Conservation (phyloP, 2,797 vertebrate genomes). For the Arctocebus calabarensis region DNA sequence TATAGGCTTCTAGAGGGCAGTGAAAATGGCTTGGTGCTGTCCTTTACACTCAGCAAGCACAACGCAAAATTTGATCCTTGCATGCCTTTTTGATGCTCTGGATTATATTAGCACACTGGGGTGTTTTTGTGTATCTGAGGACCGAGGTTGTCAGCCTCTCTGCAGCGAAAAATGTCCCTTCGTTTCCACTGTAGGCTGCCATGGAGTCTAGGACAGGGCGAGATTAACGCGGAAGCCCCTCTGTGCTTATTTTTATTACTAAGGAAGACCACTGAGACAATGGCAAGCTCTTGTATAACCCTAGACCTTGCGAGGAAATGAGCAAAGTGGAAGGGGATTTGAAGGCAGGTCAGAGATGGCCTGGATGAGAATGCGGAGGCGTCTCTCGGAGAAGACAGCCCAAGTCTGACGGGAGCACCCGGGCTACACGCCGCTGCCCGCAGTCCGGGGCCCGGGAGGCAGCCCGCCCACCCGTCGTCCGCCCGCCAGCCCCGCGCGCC, state of each 20-base stretch:
- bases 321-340: constrained; percentile 59
- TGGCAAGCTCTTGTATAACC: constrained; percentile 65
- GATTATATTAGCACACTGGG: constrained; percentile 74
- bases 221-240: constrained; percentile 38
- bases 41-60: constrained; percentile 61
- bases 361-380: constrained; percentile 9
- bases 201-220: constrained; percentile 74
- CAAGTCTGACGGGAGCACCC: neutral
- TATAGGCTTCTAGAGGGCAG: constrained; percentile 67
- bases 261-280: constrained; percentile 62
- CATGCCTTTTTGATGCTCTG: constrained; percentile 73
- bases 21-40: constrained; percentile 73
- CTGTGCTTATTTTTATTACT: constrained; percentile 55
- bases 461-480: neutral
- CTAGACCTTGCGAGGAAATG: constrained; percentile 58
- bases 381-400: neutral
- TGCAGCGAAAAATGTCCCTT: constrained; percentile 59
- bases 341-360: constrained; percentile 56
- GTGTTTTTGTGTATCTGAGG: constrained; percentile 67
- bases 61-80: constrained; percentile 75
- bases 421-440: neutral
- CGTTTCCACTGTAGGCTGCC: constrained; percentile 54
- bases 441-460: constrained; percentile 9
- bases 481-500: constrained; percentile 36
- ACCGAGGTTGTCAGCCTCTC: constrained; percentile 59